A percentile compares a stretch with the other conserved stretches of the same genome.
These are phyloP conservation scores for Electrona antarctica DNA, from an alignment of 2,113 vertebrate species.

Conservation along the genomic window DNA sequence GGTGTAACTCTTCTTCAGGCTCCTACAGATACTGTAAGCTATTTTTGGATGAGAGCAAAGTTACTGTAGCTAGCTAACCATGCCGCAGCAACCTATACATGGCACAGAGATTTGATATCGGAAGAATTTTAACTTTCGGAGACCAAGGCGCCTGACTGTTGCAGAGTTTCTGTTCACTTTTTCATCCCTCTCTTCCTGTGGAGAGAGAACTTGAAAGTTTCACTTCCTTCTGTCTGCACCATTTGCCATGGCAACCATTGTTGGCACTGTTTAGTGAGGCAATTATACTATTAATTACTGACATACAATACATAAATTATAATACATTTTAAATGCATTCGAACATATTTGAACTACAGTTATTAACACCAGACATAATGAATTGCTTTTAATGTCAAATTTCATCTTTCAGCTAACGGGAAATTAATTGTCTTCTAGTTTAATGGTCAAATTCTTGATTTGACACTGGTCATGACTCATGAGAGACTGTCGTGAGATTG, in stretches of 20 bases:
- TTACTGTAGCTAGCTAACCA: slow-evolving; percentile 33
- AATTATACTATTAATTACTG: neutral
- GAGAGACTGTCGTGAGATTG: slow-evolving; percentile 69
- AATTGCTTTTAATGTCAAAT: slow-evolving; percentile 1
- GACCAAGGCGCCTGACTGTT: slow-evolving; percentile 12
- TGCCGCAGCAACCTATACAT: slow-evolving; percentile 43
- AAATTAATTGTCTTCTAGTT: slow-evolving; percentile 35
- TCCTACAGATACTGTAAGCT: slow-evolving; percentile 9
- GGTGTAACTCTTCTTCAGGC: slow-evolving; percentile 25
- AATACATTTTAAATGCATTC: neutral
- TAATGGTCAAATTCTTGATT: slow-evolving; percentile 11
- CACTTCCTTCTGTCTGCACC: slow-evolving; percentile 54
- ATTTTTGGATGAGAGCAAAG: slow-evolving; percentile 36
- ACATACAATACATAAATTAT: no score
- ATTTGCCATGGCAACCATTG: neutral
- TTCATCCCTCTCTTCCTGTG: slow-evolving; percentile 39
- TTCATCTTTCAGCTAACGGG: slow-evolving; percentile 21
- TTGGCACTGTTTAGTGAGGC: neutral
- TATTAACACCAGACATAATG: slow-evolving; percentile 4
- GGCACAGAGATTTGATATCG: slow-evolving; percentile 68
- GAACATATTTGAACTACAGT: neutral
- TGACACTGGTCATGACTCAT: slow-evolving; percentile 61
- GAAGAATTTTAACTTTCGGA: slow-evolving; percentile 68
- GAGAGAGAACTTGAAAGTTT: slow-evolving; percentile 55
- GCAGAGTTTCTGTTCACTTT: slow-evolving; percentile 41